Conservation (phyloP, 2,113 vertebrate genomes). For the Semnornis frantzii region DNA sequence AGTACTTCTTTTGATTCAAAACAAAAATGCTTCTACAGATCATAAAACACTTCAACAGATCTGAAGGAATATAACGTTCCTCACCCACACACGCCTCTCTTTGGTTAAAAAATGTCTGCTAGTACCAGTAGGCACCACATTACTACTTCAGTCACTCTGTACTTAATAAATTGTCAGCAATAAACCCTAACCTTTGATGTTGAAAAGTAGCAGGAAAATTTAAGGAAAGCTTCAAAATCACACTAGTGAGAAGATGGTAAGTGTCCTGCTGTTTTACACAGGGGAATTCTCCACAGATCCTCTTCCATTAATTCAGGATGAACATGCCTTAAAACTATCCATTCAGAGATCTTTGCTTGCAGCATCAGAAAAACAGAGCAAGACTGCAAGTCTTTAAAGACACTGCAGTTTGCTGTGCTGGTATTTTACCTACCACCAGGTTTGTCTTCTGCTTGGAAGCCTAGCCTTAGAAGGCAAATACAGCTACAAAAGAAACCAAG, state of each 20-base stretch:
- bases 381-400: not conserved
- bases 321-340: not conserved
- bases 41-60: not conserved
- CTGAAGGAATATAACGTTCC: not conserved
- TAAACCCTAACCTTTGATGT: not conserved
- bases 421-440: not conserved
- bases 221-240: not conserved
- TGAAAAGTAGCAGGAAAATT: not conserved
- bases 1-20: not conserved
- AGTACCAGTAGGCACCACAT: not conserved
- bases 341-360: not conserved
- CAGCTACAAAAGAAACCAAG: not conserved
- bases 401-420: accelerated
- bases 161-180: not conserved
- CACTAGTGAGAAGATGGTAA: not conserved
- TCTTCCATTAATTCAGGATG: not conserved
- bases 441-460: not conserved
- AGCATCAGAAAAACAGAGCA: not conserved
- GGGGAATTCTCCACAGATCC: not conserved
- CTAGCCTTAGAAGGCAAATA: not conserved
- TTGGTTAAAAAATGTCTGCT: not conserved
- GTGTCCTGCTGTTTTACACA: not conserved
- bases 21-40: not conserved
- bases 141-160: not conserved
- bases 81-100: not conserved